Evolutionary conservation across 92 coral and sea anemone genomes (phyloP).

Genomic region (Ricordea florida): DNA sequence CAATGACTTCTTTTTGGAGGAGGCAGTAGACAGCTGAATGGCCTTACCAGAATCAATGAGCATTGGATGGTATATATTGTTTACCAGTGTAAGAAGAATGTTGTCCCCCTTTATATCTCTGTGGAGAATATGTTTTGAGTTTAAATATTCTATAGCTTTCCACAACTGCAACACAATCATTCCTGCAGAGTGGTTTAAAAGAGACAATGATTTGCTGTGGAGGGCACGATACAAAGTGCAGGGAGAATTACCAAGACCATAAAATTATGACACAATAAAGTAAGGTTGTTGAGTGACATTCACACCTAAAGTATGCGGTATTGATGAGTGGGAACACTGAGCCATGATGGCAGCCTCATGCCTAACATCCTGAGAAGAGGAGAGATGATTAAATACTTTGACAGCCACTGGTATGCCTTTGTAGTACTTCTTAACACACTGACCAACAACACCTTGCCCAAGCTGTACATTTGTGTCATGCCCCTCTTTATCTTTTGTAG

Average conservation of each 20-base stretch:
- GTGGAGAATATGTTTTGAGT: too few relatives aligned
- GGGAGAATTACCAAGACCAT: slow-evolving; percentile 23
- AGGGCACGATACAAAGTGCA: neutral
- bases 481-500: slow-evolving; percentile 1
- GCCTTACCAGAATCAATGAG: too few relatives aligned
- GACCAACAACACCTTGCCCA: slow-evolving; percentile 20
- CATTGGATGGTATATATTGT: too few relatives aligned
- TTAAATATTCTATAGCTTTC: too few relatives aligned
- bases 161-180: too few relatives aligned
- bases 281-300: slow-evolving; percentile 21
- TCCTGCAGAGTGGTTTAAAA: too few relatives aligned
- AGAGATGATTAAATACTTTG: slow-evolving; percentile 29
- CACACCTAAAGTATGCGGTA: slow-evolving; percentile 27
- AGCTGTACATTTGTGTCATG: neutral
- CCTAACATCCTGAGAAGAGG: slow-evolving; percentile 38
- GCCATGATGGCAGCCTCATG: slow-evolving; percentile 18
- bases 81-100: too few relatives aligned
- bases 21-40: too few relatives aligned
- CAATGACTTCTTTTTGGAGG: too few relatives aligned
- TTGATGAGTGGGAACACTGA: slow-evolving; percentile 6
- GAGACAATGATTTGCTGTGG: too few relatives aligned
- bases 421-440: slow-evolving; percentile 33
- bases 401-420: slow-evolving; percentile 49
- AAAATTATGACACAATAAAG: slow-evolving; percentile 42
- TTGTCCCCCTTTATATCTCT: too few relatives aligned